Conservation (phyloP, 2,797 vertebrate genomes). For the Notoglanidium macrostoma region DNA sequence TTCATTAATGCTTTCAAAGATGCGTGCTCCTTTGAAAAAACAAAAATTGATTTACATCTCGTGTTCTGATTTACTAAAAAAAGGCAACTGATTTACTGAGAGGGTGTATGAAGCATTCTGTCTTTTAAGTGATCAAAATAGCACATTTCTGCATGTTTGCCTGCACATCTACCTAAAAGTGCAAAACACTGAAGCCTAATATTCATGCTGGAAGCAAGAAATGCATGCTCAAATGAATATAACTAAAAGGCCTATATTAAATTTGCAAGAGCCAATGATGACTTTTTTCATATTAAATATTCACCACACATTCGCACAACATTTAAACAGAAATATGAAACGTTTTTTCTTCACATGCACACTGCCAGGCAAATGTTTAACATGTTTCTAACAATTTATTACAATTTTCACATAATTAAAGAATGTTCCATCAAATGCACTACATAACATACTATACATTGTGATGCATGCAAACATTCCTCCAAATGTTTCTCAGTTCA, state of each 20-base stretch:
- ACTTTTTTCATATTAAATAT: neutral
- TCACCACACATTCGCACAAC: neutral
- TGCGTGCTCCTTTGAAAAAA: no score
- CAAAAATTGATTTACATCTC: no score
- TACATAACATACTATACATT: no score
- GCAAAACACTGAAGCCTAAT: neutral
- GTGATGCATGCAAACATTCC: no score
- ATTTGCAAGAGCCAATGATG: neutral
- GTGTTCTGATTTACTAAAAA: neutral
- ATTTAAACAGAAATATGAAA: neutral
- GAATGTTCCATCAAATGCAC: no score
- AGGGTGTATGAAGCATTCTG: neutral
- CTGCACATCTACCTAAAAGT: neutral
- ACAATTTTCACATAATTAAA: no score
- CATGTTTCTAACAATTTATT: no score
- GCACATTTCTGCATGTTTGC: neutral
- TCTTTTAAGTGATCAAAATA: neutral
- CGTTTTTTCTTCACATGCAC: neutral
- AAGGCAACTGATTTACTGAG: no score
- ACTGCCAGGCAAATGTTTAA: neutral
- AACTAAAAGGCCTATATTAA: neutral
- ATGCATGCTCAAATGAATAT: neutral
- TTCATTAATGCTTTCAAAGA: neutral
- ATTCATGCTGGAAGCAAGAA: neutral
- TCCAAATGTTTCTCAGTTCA: no score